These are phyloP conservation scores for Otus sunia DNA, from an alignment of 2,113 vertebrate genomes.

Conservation along the genomic window DNA sequence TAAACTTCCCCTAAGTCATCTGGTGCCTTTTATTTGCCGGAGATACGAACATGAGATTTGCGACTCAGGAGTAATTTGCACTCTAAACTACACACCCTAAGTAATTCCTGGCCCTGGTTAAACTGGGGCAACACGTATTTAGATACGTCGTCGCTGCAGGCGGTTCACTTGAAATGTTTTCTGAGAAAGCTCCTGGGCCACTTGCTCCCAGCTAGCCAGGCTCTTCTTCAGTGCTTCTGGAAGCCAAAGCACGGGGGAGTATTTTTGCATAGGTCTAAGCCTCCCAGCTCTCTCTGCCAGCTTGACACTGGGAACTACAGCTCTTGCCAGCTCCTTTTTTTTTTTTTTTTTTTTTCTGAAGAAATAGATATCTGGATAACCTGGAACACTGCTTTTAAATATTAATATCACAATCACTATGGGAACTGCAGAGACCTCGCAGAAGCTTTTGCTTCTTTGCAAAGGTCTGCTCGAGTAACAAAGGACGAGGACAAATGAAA, in stretches of 20 bases:
- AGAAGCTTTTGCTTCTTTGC: neutral
- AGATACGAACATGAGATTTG: neutral
- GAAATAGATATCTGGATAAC: neutral
- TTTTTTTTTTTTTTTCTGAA: neutral
- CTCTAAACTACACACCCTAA: neutral
- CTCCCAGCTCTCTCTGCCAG: neutral
- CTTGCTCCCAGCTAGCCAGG: neutral
- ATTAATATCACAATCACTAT: neutral
- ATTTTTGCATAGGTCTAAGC: neutral
- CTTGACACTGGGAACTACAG: neutral
- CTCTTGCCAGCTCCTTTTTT: neutral
- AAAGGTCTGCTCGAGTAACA: neutral
- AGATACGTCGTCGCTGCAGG: fast-evolving
- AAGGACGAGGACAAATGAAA: neutral
- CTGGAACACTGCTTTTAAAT: neutral
- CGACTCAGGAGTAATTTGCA: neutral
- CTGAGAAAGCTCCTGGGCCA: neutral
- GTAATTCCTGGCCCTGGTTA: neutral
- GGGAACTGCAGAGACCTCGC: neutral
- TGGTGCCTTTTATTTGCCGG: neutral
- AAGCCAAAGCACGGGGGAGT: neutral
- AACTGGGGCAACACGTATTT: neutral
- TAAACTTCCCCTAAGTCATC: neutral
- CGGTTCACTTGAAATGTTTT: neutral
- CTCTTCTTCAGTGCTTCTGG: neutral